A percentile compares a stretch with the other conserved stretches of the same genome.
These are phyloP conservation scores for Drosophila malerkotliana DNA, from an alignment of 1,140 invertebrate genomes.

Conservation along the genomic window DNA sequence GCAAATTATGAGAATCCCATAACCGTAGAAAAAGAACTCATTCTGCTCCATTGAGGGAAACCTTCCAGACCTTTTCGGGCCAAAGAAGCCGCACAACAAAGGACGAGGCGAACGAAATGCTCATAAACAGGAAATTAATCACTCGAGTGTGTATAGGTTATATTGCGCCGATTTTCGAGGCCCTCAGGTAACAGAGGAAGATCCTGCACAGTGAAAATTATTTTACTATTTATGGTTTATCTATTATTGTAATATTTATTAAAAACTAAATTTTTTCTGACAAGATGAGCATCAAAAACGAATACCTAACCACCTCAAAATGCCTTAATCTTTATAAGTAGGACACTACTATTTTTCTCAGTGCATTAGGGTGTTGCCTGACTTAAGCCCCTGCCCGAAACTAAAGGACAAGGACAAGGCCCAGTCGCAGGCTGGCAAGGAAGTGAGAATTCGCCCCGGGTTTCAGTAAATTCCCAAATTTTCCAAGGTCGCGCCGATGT, in stretches of 20 bases:
- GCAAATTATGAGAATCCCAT: slow-evolving; percentile 17
- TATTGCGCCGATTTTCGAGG: slow-evolving; percentile 33
- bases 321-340: too few species aligned
- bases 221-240: too few species aligned
- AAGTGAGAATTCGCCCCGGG: slow-evolving; percentile 27
- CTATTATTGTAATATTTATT: too few species aligned
- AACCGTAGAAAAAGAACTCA: slow-evolving; percentile 1
- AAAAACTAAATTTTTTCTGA: too few species aligned
- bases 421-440: slow-evolving; percentile 17
- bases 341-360: not conserved
- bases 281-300: too few species aligned
- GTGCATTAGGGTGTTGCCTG: not conserved
- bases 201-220: slow-evolving; percentile 2
- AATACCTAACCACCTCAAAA: too few species aligned
- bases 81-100: slow-evolving; percentile 67
- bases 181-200: slow-evolving; percentile 27
- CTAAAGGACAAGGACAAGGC: slow-evolving; percentile 10
- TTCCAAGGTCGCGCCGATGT: slow-evolving; percentile 59
- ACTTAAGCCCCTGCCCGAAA: slow-evolving; percentile 7
- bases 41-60: slow-evolving; percentile 40
- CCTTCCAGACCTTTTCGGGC: slow-evolving; percentile 17
- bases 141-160: slow-evolving; percentile 57
- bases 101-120: slow-evolving; percentile 50
- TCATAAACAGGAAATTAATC: slow-evolving; percentile 81
- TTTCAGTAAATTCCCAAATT: slow-evolving; percentile 29